phyloP scores from a whole-genome alignment of 1,140 invertebrate genomes.

The Drosophila sturtevanti region DNA sequence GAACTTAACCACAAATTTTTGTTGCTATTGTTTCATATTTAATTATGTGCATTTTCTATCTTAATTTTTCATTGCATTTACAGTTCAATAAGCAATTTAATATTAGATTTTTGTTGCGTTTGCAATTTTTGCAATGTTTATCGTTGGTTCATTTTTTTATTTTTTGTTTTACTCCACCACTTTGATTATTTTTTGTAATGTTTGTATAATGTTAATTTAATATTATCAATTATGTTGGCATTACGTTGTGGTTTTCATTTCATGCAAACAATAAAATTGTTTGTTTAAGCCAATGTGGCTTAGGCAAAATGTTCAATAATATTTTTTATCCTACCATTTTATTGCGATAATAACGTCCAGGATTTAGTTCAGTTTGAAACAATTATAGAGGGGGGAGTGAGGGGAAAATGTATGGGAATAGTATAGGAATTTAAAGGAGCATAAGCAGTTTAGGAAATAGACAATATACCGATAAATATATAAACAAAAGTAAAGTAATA shows the following conservation, averaged over 20 bases:
- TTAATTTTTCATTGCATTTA: constrained; percentile 57
- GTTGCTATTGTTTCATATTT: constrained; percentile 50
- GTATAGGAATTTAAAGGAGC: too few relatives aligned
- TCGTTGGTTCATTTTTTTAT: constrained; percentile 35
- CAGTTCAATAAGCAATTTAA: constrained; percentile 52
- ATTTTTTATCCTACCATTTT: not conserved
- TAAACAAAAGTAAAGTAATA: too few relatives aligned
- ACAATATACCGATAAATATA: too few relatives aligned
- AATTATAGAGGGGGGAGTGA: not conserved
- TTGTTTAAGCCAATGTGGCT: constrained; percentile 35
- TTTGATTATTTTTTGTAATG: constrained; percentile 37
- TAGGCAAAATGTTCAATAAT: constrained; percentile 12
- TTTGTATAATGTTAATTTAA: constrained; percentile 72
- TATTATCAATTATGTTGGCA: constrained; percentile 62
- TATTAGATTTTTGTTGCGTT: constrained; percentile 22
- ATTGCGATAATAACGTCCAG: not conserved
- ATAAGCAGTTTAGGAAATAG: too few relatives aligned
- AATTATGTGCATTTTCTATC: constrained; percentile 68
- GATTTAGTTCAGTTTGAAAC: too few relatives aligned
- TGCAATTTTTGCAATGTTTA: constrained; percentile 49
- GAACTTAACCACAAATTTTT: constrained; percentile 6
- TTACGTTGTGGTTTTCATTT: constrained; percentile 8
- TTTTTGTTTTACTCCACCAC: constrained; percentile 12
- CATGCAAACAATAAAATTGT: constrained; percentile 48
- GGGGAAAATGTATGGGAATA: not conserved